Evolutionary conservation across 2,888 invertebrate genomes (phyloP).

Genomic region (Cheilosia grossa): DNA sequence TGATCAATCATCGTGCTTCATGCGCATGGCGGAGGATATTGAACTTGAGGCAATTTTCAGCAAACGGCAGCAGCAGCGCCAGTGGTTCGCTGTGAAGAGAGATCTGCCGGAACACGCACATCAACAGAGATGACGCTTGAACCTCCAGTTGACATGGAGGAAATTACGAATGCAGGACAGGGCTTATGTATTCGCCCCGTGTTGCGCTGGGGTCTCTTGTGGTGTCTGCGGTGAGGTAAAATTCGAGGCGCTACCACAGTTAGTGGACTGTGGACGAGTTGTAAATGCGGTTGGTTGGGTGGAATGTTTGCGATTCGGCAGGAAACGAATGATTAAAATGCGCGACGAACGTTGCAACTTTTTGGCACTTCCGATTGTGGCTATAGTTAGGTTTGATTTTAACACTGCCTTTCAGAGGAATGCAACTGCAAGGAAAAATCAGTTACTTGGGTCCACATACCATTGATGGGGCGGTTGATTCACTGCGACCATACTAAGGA

Average conservation of each 20-base stretch:
- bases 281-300: conserved; percentile 23
- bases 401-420: no score
- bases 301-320: conserved; percentile 43
- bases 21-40: conserved; percentile 67
- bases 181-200: conserved; percentile 24
- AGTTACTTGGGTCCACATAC: no score
- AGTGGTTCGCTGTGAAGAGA: conserved; percentile 1
- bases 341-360: conserved; percentile 31
- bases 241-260: conserved; percentile 3
- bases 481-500: no score
- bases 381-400: neutral
- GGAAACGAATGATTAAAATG: conserved; percentile 60
- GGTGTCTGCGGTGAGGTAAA: no score
- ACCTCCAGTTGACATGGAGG: conserved; percentile 53
- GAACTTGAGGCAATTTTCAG: conserved; percentile 44
- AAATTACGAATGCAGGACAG: conserved; percentile 69
- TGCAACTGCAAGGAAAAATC: no score
- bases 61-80: conserved; percentile 13
- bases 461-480: no score
- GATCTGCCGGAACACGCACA: conserved; percentile 52
- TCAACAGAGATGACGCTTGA: conserved; percentile 50
- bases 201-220: neutral
- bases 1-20: conserved; percentile 73
- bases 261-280: conserved; percentile 4
- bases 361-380: conserved; percentile 35